phyloP scores from a whole-genome alignment of 2,888 invertebrate genomes.

The Encarsia formosa region DNA sequence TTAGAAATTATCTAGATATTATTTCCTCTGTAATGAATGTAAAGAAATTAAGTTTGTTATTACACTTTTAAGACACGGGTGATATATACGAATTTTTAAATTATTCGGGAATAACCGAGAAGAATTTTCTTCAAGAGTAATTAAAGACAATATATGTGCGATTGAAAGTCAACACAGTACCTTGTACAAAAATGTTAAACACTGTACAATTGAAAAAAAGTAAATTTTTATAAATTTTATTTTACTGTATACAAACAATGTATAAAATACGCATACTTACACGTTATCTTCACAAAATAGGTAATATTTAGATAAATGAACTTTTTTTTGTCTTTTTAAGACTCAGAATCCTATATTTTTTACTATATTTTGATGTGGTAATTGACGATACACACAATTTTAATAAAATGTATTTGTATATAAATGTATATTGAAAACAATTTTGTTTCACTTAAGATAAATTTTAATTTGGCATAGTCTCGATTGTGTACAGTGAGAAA shows the following conservation, averaged over 20 bases:
- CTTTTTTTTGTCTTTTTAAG: constrained; percentile 3
- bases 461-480: background rate
- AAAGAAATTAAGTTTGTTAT: constrained; percentile 1
- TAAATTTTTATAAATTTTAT: constrained; percentile 23
- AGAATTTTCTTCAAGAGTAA: background rate
- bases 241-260: constrained; percentile 4
- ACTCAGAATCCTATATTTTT: constrained; percentile 5
- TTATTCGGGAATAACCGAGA: background rate
- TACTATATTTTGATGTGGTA: constrained; percentile 5
- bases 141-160: constrained; percentile 17
- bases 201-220: constrained; percentile 16
- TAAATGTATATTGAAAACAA: background rate
- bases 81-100: constrained; percentile 8
- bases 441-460: background rate
- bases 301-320: constrained; percentile 18
- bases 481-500: background rate
- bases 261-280: constrained; percentile 15
- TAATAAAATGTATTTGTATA: background rate
- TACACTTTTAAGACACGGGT: constrained; percentile 1
- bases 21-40: background rate
- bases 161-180: background rate
- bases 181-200: constrained; percentile 21
- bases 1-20: constrained; percentile 4
- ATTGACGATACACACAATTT: background rate
- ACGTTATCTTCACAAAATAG: constrained; percentile 14